Evolutionary conservation across 2,113 vertebrate species (phyloP), one percentile per base, ranked within the genome.

Genomic region (Sturnira hondurensis): DNA sequence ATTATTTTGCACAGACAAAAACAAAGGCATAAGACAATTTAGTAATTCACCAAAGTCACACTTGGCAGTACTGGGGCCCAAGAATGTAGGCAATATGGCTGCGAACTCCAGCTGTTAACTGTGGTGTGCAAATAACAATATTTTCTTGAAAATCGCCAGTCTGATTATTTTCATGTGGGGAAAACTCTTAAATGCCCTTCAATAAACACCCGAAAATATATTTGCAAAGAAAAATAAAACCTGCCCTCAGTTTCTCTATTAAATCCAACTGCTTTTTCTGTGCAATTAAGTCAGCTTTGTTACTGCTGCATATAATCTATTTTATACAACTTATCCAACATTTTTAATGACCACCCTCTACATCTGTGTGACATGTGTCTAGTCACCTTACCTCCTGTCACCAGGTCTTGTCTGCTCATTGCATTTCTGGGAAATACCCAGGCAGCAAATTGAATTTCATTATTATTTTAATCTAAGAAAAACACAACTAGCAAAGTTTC

Each of bases 391-490:
- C 17, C 5, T 5, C 17, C 2, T 45, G 7, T 68, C 33, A 80
- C 4, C 15, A 4, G 28, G 13, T 76, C n/a, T 85, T 67, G 5
- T 52, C 45, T 71, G 22, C 61, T 6, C 36, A 47, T 36, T 36
- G 41, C 11, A 84, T 89, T 47, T 8, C 61, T 67, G 38, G 12
- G 38, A 43, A 85, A 94, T 71, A 5, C 0, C 24, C 50, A 96
- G 28, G 15, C 5, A 89, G 33, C 52, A 85, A 87, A 67, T 20
- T 81, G 41, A 94, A 91, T 61, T 45, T 82, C 22, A 70, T 86
- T 61, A 94, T 68, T 56, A 68, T 88, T 83, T 85, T 47, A 91
- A 86, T 54, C 1, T 7, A 87, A 96, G 68, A 90, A 89, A 93
- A 41, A 73, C 31, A 47, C 9, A 93, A 26, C 36, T 54, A 47